Percentiles rank a stretch among this genome's conserved stretches.
Evolutionary conservation across 2,113 vertebrate species (phyloP).

Genomic region (Myxocyprinus asiaticus): DNA sequence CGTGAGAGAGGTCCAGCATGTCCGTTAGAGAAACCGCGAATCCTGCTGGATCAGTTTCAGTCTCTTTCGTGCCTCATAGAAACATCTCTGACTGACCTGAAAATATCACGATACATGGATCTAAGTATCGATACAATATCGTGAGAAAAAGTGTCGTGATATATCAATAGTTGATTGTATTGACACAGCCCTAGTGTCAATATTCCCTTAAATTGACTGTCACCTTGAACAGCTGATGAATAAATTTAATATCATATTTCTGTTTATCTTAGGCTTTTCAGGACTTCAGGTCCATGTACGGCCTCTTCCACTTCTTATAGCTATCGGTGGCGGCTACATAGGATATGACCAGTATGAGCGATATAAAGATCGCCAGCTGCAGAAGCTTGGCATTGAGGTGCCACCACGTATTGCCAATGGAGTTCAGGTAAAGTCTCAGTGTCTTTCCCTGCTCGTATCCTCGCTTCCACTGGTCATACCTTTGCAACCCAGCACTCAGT

Average conservation of each 20-base stretch:
- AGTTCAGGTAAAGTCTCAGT: slow-evolving; percentile 77
- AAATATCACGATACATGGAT: no score
- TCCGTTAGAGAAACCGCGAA: no score
- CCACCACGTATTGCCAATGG: slow-evolving; percentile 77
- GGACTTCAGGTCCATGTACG: slow-evolving; percentile 71
- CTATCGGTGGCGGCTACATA: slow-evolving; percentile 77
- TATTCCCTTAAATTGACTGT: background rate
- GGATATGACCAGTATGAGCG: slow-evolving; percentile 82
- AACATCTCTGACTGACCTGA: background rate
- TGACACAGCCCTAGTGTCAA: no score
- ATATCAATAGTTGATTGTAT: no score
- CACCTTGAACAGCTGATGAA: background rate
- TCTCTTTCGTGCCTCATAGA: no score
- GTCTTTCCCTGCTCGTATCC: background rate
- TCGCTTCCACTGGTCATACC: background rate
- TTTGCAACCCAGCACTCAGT: background rate
- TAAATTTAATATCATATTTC: background rate
- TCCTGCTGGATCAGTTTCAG: no score
- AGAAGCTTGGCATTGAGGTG: slow-evolving; percentile 76
- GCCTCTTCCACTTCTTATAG: slow-evolving; percentile 78
- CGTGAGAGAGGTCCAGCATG: no score
- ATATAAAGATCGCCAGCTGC: slow-evolving; percentile 73
- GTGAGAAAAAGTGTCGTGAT: no score
- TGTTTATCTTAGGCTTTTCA: slow-evolving; percentile 52
- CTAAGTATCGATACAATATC: no score